Evolutionary conservation across 53 echinoderm and acorn worm genomes (phyloP), one percentile per base, ranked within the genome.

Genomic region (Mesocentrotus franciscanus): DNA sequence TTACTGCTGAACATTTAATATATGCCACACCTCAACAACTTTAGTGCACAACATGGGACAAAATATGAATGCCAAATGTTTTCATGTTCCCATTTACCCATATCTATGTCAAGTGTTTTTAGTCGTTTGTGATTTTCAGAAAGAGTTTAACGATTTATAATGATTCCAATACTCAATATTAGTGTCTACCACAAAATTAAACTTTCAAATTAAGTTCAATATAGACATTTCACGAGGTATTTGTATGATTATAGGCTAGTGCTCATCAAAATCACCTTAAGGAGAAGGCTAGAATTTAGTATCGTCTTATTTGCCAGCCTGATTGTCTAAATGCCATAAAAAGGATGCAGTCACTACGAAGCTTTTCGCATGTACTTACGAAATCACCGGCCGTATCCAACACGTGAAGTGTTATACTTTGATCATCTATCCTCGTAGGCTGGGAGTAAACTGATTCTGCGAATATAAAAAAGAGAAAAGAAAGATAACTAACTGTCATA

Each of bases 391-490:
- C 97, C 1, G 98, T 97, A 89, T 98, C 98, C 29, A 97, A 83
- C 11, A 98, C 93, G 95, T 97, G 97, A 2, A 98, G 87, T 49
- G 96, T 92, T 72, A 98, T 96, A n/a, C 95, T 72, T 61, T 98
- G 98, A 60, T 98, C 98, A 85, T 98, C 98, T 36, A 98, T 96
- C 78, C 97, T 96, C 29, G 97, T 95, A 22, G 97, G 95, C 75
- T 98, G 98, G 2, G 97, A 95, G 78, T 98, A 98, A 59, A 98
- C 97, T 34, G 98, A 98, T 94, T 98, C 98, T 97, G 93, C 78
- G 59, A 57, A 93, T 85, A 39, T 11, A 58, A 90, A 20, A 92
- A 12, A 85, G 83, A 89, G 62, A 39, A 42, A 33, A 29, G 22
- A 57, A 0, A 85, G 24, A 55, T 39, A 17, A 32, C 5, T 10